These are phyloP conservation scores for Drosophila stalkeri DNA, from an alignment of 2,888 invertebrate genomes.

Conservation along the genomic window DNA sequence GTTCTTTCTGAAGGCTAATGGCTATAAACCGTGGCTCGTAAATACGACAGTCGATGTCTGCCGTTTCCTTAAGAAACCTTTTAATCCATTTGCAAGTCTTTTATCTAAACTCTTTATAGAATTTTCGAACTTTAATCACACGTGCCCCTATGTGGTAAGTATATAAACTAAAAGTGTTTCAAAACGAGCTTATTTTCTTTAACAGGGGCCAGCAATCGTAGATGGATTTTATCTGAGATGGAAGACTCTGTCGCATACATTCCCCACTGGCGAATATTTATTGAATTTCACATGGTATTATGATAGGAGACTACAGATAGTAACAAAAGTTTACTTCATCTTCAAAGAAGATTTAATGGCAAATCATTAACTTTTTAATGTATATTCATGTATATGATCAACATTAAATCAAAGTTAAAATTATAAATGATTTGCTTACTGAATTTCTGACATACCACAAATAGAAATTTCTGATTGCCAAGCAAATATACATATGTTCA, in stretches of 20 bases:
- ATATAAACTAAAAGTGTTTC: background rate
- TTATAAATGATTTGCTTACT: too few relatives aligned
- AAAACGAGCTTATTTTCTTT: too few relatives aligned
- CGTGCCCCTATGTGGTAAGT: conserved; percentile 3
- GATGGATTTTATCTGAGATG: conserved; percentile 4
- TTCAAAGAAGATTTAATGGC: conserved; percentile 36
- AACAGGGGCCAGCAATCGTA: background rate
- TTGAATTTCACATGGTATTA: conserved; percentile 28
- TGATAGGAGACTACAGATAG: conserved; percentile 26
- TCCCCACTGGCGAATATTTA: conserved; percentile 33
- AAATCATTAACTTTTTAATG: too few relatives aligned
- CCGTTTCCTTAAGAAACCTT: background rate
- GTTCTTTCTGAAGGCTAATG: conserved; percentile 20
- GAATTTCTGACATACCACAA: too few relatives aligned
- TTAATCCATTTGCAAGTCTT: background rate
- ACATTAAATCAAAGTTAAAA: too few relatives aligned
- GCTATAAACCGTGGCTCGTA: conserved; percentile 48
- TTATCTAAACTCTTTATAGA: background rate
- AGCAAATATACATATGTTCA: too few relatives aligned
- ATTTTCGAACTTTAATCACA: background rate
- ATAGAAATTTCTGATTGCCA: too few relatives aligned
- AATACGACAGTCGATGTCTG: conserved; percentile 16
- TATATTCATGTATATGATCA: too few relatives aligned
- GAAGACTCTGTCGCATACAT: background rate
- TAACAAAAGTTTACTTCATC: conserved; percentile 31